Evolutionary conservation across 2,797 vertebrate genomes (phyloP).

Genomic region (Xenopus petersii): DNA sequence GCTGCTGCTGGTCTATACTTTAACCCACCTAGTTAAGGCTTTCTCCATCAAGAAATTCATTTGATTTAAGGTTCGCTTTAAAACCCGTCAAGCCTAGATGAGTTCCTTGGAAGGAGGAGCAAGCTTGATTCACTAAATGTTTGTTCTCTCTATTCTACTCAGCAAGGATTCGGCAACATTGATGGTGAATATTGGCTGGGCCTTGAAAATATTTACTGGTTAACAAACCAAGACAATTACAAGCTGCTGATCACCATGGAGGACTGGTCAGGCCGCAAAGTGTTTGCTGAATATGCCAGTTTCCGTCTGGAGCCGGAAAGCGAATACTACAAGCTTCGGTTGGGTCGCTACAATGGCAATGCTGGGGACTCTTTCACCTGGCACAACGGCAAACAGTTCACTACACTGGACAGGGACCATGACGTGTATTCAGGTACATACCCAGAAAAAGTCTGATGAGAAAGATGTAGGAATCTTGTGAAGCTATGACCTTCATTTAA

Average conservation of each 20-base stretch:
- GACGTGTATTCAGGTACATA: constrained; percentile 88
- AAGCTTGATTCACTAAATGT: not conserved
- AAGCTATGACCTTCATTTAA: no score
- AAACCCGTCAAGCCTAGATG: no score
- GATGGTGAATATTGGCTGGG: constrained; percentile 97
- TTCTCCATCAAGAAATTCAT: no score
- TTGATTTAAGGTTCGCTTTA: no score
- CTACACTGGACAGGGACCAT: constrained; percentile 90
- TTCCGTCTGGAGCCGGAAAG: constrained; percentile 87
- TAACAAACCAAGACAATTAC: constrained; percentile 94
- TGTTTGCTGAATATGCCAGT: constrained; percentile 92
- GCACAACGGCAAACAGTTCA: constrained; percentile 95
- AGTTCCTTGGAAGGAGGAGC: no score
- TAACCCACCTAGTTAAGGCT: no score
- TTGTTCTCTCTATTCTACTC: constrained; percentile 31
- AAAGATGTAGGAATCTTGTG: no score
- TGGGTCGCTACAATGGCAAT: constrained; percentile 89
- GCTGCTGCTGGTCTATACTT: no score
- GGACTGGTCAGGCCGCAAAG: constrained; percentile 91
- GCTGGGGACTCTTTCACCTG: constrained; percentile 92
- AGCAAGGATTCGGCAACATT: constrained; percentile 99
- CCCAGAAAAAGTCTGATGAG: no score
- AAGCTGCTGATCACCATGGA: constrained; percentile 91
- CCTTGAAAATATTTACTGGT: constrained; percentile 95
- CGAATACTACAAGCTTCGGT: constrained; percentile 82